A percentile compares a stretch with the other conserved stretches of the same genome.
Evolutionary conservation across 2,797 vertebrate species (phyloP).

Genomic region (Distichodus sexfasciatus): DNA sequence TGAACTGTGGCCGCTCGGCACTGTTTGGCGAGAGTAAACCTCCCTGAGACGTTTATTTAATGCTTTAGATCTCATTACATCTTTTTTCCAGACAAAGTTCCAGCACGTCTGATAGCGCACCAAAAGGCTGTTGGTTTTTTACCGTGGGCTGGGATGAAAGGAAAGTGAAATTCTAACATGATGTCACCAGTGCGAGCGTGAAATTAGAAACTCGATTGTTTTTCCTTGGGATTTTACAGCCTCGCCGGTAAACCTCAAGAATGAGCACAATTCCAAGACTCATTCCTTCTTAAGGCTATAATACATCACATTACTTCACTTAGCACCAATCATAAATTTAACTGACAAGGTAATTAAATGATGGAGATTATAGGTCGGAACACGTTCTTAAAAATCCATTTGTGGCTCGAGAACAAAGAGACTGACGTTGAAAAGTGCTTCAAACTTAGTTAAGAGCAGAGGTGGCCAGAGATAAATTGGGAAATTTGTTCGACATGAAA

Average conservation of each 20-base stretch:
- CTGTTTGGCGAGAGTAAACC: slow-evolving; percentile 53
- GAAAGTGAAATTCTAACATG: slow-evolving; percentile 45
- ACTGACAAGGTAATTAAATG: slow-evolving; percentile 35
- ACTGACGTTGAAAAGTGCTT: not conserved
- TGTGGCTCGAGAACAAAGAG: not conserved
- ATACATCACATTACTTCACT: slow-evolving; percentile 24
- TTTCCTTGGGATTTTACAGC: slow-evolving; percentile 37
- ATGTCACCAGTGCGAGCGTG: slow-evolving; percentile 43
- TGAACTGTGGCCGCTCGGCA: slow-evolving; percentile 65
- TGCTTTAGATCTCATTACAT: slow-evolving; percentile 71
- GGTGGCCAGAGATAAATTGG: slow-evolving; percentile 45
- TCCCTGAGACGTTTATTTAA: slow-evolving; percentile 60
- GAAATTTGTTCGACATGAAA: slow-evolving; percentile 40
- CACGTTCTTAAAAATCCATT: not conserved
- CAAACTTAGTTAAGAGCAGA: not conserved
- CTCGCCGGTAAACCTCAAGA: slow-evolving; percentile 34
- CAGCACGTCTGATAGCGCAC: slow-evolving; percentile 62
- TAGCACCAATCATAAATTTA: slow-evolving; percentile 25
- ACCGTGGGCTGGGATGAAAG: slow-evolving; percentile 55
- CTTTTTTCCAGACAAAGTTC: slow-evolving; percentile 62
- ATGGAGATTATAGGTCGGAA: slow-evolving; percentile 22
- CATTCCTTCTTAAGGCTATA: slow-evolving; percentile 11
- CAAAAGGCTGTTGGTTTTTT: slow-evolving; percentile 54
- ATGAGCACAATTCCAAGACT: slow-evolving; percentile 18
- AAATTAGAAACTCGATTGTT: slow-evolving; percentile 36